These are phyloP conservation scores for Tragelaphus eurycerus DNA, from an alignment of 2,797 vertebrate species.

Conservation along the genomic window DNA sequence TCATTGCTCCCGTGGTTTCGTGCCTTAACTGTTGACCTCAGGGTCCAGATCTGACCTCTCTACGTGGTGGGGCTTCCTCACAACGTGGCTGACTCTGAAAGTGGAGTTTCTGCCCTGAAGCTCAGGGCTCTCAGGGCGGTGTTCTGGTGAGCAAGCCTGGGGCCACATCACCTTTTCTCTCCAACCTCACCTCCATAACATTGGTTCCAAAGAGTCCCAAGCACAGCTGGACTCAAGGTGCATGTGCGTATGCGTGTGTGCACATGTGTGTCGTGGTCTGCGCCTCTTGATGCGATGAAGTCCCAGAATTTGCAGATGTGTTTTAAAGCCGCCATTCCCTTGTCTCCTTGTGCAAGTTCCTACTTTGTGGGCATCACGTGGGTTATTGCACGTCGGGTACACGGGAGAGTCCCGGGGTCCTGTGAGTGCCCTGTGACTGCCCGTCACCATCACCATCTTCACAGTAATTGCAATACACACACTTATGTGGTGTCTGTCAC, in stretches of 20 bases:
- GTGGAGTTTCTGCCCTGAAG: no score
- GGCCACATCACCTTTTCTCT: not conserved
- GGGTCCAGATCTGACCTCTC: not conserved
- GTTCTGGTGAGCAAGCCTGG: not conserved
- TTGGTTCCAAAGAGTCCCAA: no score
- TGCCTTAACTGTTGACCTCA: not conserved
- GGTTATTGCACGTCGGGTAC: rapidly evolving
- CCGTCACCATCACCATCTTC: rapidly evolving
- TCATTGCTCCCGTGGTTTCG: not conserved
- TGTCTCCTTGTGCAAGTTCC: not conserved
- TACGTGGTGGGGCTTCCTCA: not conserved
- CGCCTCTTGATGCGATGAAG: rapidly evolving
- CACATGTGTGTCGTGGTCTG: not conserved
- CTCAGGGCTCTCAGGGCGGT: no score
- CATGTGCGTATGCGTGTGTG: no score
- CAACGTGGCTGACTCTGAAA: not conserved
- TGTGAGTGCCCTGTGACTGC: not conserved
- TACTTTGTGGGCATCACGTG: rapidly evolving
- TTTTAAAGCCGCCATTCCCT: not conserved
- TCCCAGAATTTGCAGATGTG: not conserved
- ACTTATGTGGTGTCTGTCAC: not conserved
- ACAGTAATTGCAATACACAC: rapidly evolving
- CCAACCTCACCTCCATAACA: no score
- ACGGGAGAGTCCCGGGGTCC: not conserved
- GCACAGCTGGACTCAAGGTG: not conserved